These are phyloP conservation scores for Hippocampus mohnikei DNA, from an alignment of 2,113 vertebrate genomes.

Conservation along the genomic window DNA sequence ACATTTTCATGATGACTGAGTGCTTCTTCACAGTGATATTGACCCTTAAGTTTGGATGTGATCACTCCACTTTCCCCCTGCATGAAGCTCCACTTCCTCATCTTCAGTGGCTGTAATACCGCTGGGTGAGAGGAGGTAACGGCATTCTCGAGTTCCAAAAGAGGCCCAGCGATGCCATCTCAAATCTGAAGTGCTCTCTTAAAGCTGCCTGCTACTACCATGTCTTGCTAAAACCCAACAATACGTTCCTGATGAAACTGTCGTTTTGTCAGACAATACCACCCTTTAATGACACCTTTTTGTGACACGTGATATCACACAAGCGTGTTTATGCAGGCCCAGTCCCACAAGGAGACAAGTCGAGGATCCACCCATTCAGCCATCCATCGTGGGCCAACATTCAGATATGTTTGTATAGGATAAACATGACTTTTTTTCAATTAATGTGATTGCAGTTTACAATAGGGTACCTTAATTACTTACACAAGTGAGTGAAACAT, in stretches of 20 bases:
- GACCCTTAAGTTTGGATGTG: not conserved
- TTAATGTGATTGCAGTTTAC: too few relatives aligned
- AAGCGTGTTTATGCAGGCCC: not conserved
- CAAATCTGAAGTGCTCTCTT: constrained; percentile 63
- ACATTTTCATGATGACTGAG: not conserved
- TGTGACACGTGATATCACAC: constrained; percentile 23
- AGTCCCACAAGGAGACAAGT: not conserved
- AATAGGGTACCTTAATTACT: too few relatives aligned
- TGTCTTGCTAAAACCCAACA: constrained; percentile 39
- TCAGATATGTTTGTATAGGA: too few relatives aligned
- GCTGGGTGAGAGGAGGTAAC: constrained; percentile 53
- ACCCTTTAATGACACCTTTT: constrained; percentile 27
- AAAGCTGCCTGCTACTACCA: constrained; percentile 18
- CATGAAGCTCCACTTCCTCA: constrained; percentile 11
- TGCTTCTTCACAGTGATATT: not conserved
- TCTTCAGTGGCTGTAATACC: constrained; percentile 34
- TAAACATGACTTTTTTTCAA: too few relatives aligned
- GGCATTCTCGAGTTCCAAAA: constrained; percentile 24
- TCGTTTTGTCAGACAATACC: constrained; percentile 48
- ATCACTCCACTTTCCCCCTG: not conserved
- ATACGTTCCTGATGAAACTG: constrained; percentile 63
- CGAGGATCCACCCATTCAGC: not conserved
- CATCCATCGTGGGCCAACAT: not conserved
- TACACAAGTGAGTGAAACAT: too few relatives aligned
- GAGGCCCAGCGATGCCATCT: constrained; percentile 39